Evolutionary conservation across 2,113 vertebrate genomes (phyloP), one percentile per base, ranked within the genome.

Genomic region (Glareola pratincola): DNA sequence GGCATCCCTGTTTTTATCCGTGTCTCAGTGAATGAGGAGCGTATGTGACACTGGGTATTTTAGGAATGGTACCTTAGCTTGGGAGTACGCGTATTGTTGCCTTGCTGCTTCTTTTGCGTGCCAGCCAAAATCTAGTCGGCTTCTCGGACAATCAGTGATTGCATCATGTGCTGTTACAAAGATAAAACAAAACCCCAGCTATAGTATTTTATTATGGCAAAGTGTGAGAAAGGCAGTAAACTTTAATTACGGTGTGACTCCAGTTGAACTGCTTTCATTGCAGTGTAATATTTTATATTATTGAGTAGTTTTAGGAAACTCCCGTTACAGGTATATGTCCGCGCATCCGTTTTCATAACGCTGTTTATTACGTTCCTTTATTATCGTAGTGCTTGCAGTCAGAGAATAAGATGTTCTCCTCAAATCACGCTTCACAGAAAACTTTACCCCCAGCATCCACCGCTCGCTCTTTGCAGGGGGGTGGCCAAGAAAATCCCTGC

Each of bases 261-360:
- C 37, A 26, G 15, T 21, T 6, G 9, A 64, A 39, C 63, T 54
- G 19, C 45, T 66, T 24, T 22, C 67, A n/a, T 22, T 69, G 41
- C n/a, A 32, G 59, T 81, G 1, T n/a, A 20, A 2, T 73, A n/a
- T 36, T 89, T 84, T 21, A 21, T 56, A 6, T 63, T 41, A 4
- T 6, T 45, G 63, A 19, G 39, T 14, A 30, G 43, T 50, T 24
- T 57, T 45, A 51, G 16, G 39, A 45, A 69, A 13, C 19, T 91
- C 63, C 10, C 4, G 0, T 19, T 34, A 41, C 24, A 62, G 37
- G 18, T 43, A 21, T 0, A 27, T 4, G 14, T 9, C 10, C 45
- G 4, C 17, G 8, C 56, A 26, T 10, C 76, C 89, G 8, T 64
- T 85, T 22, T 62, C 11, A 1, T 36, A 3, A 4, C 8, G 39